Evolutionary conservation across 1,140 invertebrate genomes (phyloP).

Genomic region (Drosophila lowei): DNA sequence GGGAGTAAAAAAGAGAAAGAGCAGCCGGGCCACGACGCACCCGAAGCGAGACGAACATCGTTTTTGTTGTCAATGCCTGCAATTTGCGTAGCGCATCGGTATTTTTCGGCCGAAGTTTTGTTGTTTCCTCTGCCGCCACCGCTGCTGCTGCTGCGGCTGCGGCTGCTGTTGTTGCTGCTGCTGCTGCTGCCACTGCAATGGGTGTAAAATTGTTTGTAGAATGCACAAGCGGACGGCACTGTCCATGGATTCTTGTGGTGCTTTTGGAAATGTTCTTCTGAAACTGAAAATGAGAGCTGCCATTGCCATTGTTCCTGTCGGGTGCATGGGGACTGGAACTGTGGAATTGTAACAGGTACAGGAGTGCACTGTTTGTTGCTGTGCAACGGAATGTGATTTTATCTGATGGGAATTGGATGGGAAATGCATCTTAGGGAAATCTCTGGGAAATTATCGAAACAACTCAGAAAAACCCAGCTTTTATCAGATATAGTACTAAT

Average conservation of each 20-base stretch:
- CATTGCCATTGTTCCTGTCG: background rate
- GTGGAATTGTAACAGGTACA: constrained; percentile 28
- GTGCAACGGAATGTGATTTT: constrained; percentile 23
- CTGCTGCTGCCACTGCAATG: constrained; percentile 14
- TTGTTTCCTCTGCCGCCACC: constrained; percentile 16
- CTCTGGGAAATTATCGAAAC: too few species aligned
- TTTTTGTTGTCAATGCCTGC: constrained; percentile 59
- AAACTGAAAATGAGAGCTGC: constrained; percentile 6
- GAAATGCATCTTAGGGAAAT: too few species aligned
- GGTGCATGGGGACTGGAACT: constrained; percentile 4
- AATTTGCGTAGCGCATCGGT: constrained; percentile 77
- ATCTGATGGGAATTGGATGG: too few species aligned
- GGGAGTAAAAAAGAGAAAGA: constrained; percentile 25
- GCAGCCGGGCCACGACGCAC: constrained; percentile 2
- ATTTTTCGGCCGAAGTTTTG: constrained; percentile 49
- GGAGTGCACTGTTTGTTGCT: background rate
- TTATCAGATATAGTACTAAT: too few species aligned
- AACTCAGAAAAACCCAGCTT: too few species aligned
- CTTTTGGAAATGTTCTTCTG: constrained; percentile 3
- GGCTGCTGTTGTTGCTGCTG: constrained; percentile 27
- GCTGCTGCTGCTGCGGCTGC: constrained; percentile 19
- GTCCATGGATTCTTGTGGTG: constrained; percentile 8
- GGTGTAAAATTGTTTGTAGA: constrained; percentile 54
- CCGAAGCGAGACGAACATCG: constrained; percentile 21
- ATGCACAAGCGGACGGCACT: constrained; percentile 42